phyloP scores from a whole-genome alignment of 2,113 vertebrate genomes.

The Camelus bactrianus region DNA sequence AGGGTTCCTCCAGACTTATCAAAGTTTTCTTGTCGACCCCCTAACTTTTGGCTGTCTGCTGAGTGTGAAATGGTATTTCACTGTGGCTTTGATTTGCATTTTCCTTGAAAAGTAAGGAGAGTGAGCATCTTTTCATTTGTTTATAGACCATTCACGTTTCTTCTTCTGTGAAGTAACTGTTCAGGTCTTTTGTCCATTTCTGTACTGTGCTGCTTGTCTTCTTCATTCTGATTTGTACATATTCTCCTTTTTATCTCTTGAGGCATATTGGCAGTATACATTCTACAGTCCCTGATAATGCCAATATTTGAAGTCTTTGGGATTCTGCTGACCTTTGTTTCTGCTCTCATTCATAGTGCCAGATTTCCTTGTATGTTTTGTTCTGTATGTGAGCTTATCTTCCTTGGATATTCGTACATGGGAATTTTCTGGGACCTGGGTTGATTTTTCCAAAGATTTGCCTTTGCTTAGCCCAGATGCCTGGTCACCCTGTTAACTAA shows the following conservation, averaged over 20 bases:
- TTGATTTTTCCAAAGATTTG: conserved; percentile 8
- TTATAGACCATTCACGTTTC: background rate
- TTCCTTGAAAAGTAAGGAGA: background rate
- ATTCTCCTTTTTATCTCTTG: background rate
- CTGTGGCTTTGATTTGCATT: background rate
- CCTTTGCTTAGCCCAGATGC: background rate
- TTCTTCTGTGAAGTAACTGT: background rate
- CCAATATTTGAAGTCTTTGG: background rate
- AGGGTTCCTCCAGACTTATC: background rate
- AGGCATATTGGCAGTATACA: background rate
- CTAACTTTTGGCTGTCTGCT: background rate
- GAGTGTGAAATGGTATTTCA: background rate
- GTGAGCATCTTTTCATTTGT: background rate
- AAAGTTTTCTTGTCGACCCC: background rate
- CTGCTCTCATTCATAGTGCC: background rate
- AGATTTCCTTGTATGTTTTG: background rate
- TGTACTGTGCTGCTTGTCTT: background rate
- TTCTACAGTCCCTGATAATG: background rate
- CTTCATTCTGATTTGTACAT: background rate
- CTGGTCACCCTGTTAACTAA: background rate
- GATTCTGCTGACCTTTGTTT: background rate
- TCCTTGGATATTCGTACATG: background rate
- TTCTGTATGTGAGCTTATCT: background rate
- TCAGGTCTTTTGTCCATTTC: background rate
- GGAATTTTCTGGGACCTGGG: background rate